Base-by-base conservation (phyloP, 2,888 invertebrate species). In the Tenthredo scrophulariae region DNA sequence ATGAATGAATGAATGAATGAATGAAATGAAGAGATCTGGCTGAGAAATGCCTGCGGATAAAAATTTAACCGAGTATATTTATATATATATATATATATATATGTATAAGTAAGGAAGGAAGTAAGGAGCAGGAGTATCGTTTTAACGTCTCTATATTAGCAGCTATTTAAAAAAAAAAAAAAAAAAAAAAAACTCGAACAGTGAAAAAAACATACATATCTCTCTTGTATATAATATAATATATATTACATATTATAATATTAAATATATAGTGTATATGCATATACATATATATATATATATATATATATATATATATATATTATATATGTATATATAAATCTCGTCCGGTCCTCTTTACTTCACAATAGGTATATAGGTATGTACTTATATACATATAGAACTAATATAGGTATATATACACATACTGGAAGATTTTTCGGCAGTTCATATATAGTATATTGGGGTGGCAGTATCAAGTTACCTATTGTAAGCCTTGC, bases 61-160 rank as follows among this genome's bases (percentile, higher is more conserved):
- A 62, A 62, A 58, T 46, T 46, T 13, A 46, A 46, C 13, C 46
- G 22, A 58, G 22, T 58, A 58, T 37, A 10, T n/a, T 18, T n/a
- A n/a, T 10, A 22, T 33, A 33, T 37, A 37, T 37, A 7, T 37
- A 37, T 37, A 7, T 37, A 7, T 37, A 37, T 37, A 1, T 37
- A 37, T 37, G 22, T 58, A 26, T 10, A 9, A 58, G 26, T 22
- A 62, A 9, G 75, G 15, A 22, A 67, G 26, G 15, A 9, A 33
- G 33, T 15, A 70, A 46, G 87, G 88, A 88, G 90, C 88, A 88
- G 89, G 89, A 91, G 91, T 92, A 93, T 93, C 93, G 93, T 92
- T 93, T 93, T 93, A 93, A 93, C 93, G 92, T 93, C 92, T 92
- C 93, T 92, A 93, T 92, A 93, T 93, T 93, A 93, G 93, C 91